Evolutionary conservation across 2,888 invertebrate species (phyloP).

Genomic region (Timema podura): DNA sequence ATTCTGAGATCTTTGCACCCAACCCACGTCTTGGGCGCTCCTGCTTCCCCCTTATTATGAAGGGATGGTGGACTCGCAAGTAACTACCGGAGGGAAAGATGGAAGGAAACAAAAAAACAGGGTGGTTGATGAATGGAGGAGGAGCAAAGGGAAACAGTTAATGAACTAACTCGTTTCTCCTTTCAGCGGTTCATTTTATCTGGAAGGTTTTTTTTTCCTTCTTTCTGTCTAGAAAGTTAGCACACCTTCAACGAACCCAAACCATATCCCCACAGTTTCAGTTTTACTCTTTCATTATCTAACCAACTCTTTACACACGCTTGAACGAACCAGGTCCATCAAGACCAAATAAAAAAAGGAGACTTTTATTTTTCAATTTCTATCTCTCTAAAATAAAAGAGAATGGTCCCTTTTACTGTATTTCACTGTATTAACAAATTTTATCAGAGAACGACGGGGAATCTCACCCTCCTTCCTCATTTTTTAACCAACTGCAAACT

Average conservation of each 20-base stretch:
- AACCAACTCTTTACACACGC: background rate
- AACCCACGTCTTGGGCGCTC: too few relatives aligned
- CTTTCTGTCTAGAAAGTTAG: background rate
- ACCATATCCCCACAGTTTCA: background rate
- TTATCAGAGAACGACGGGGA: constrained; percentile 29
- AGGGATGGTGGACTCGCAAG: too few relatives aligned
- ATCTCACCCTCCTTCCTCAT: constrained; percentile 13
- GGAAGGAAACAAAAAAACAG: background rate
- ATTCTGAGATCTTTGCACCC: too few relatives aligned
- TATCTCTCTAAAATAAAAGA: too few relatives aligned
- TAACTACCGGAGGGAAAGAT: background rate
- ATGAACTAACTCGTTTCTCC: constrained; percentile 7
- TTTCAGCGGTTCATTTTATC: too few relatives aligned
- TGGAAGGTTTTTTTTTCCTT: background rate
- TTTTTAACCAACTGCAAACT: constrained; percentile 3
- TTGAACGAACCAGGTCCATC: too few relatives aligned
- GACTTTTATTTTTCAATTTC: too few relatives aligned
- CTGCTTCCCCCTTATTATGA: too few relatives aligned
- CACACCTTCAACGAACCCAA: background rate
- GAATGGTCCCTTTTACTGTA: background rate
- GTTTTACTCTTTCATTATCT: constrained; percentile 10
- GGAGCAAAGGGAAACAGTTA: constrained; percentile 4
- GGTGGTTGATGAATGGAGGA: background rate
- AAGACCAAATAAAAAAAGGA: too few relatives aligned
- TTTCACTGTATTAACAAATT: constrained; percentile 30